Percentiles rank a stretch among this genome's conserved stretches.
These are phyloP conservation scores for Eupeodes latifasciatus DNA, from an alignment of 2,888 invertebrate species.

Conservation along the genomic window DNA sequence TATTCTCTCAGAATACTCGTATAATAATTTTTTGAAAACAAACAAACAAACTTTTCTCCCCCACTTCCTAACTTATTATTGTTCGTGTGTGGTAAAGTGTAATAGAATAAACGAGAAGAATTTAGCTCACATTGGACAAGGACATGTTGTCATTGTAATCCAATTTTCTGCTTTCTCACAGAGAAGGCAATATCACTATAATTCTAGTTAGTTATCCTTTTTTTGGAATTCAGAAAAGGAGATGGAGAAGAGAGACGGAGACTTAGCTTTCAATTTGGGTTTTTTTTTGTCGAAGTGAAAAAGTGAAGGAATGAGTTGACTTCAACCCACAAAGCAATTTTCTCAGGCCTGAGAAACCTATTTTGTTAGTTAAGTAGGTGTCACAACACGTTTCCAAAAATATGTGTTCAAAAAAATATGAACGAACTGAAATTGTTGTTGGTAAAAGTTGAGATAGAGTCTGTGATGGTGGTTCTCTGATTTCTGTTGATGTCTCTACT, in stretches of 20 bases:
- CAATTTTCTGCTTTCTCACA: constrained; percentile 67
- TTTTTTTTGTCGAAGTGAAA: not conserved
- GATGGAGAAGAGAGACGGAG: not conserved
- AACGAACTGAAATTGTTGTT: constrained; percentile 40
- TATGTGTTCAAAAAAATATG: constrained; percentile 34
- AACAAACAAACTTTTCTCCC: too few species aligned
- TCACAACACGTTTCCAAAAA: constrained; percentile 55
- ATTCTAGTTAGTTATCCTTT: constrained; percentile 41
- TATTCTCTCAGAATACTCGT: too few species aligned
- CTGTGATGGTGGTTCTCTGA: constrained; percentile 52
- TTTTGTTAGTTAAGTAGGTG: constrained; percentile 59
- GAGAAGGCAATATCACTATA: constrained; percentile 22
- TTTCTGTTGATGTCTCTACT: constrained; percentile 42
- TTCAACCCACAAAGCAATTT: not conserved
- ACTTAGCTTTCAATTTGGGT: constrained; percentile 57
- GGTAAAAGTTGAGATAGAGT: not conserved
- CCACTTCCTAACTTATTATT: too few species aligned
- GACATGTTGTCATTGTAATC: constrained; percentile 69
- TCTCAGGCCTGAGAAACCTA: constrained; percentile 9
- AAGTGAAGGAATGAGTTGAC: not conserved
- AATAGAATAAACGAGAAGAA: constrained; percentile 62
- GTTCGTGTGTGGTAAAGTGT: not conserved
- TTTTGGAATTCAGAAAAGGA: constrained; percentile 10
- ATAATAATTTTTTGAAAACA: too few species aligned
- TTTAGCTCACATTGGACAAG: constrained; percentile 56